These are phyloP conservation scores for Sinocyclocheilus rhinocerous DNA, from an alignment of 2,113 vertebrate species.

Conservation along the genomic window DNA sequence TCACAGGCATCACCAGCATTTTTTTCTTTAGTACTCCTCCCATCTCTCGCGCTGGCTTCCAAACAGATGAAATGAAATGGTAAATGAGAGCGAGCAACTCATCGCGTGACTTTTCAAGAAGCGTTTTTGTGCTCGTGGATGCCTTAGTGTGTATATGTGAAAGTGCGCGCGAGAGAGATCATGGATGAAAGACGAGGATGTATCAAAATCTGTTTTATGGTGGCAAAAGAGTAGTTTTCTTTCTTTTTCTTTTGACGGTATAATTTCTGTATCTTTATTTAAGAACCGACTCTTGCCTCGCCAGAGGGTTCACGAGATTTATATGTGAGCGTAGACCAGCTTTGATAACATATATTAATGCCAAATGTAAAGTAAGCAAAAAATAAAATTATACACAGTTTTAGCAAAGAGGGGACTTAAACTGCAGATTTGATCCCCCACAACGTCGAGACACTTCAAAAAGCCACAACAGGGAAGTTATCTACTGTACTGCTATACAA, in stretches of 20 bases:
- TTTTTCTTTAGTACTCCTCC: neutral
- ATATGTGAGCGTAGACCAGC: neutral
- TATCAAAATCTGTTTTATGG: neutral
- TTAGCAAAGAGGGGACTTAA: neutral
- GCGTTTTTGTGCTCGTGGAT: neutral
- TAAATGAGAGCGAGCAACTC: neutral
- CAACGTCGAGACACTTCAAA: neutral
- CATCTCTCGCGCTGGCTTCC: neutral
- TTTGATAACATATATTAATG: neutral
- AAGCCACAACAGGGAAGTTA: neutral
- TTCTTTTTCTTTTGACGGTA: neutral
- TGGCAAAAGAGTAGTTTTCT: neutral
- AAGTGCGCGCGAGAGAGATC: neutral
- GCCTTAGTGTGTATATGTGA: neutral
- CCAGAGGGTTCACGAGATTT: neutral
- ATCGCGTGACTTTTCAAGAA: neutral
- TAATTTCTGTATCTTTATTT: neutral
- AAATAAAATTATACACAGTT: neutral
- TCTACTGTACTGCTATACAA: neutral
- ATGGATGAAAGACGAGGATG: neutral
- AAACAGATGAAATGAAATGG: neutral
- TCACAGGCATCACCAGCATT: neutral
- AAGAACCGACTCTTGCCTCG: neutral
- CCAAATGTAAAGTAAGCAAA: neutral
- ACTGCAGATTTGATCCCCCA: neutral